Evolutionary conservation across 1,140 invertebrate species (phyloP).

Genomic region (Lucilia sericata): DNA sequence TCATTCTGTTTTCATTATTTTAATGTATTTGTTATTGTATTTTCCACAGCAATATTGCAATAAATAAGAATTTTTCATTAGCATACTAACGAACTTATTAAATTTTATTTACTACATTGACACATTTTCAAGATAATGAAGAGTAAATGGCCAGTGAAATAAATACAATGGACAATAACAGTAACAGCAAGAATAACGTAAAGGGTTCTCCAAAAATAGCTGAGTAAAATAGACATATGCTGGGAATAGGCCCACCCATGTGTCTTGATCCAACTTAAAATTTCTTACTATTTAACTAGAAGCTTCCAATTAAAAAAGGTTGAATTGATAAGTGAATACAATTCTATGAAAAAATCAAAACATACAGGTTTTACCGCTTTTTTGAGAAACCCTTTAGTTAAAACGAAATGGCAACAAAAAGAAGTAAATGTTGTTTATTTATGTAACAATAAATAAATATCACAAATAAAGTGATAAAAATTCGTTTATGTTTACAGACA

Average conservation of each 20-base stretch:
- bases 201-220: too few relatives aligned
- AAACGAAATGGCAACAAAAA: not conserved
- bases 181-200: too few relatives aligned
- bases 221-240: too few relatives aligned
- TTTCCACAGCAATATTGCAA: not conserved
- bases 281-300: too few relatives aligned
- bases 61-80: slow-evolving; percentile 4
- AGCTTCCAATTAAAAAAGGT: too few relatives aligned
- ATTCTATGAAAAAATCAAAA: too few relatives aligned
- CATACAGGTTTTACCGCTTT: too few relatives aligned
- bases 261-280: too few relatives aligned
- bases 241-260: too few relatives aligned
- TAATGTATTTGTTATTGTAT: too few relatives aligned
- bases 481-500: not conserved
- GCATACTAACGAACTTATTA: slow-evolving; percentile 22
- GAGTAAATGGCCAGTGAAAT: not conserved
- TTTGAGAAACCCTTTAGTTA: not conserved
- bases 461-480: not conserved
- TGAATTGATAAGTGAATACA: too few relatives aligned
- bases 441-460: not conserved
- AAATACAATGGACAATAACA: not conserved
- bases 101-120: slow-evolving; percentile 24
- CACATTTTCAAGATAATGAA: slow-evolving; percentile 18
- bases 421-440: not conserved
- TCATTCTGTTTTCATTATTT: too few relatives aligned